Base-by-base conservation (phyloP, 2,888 invertebrate genomes). In the Aphidoletes aphidimyza region DNA sequence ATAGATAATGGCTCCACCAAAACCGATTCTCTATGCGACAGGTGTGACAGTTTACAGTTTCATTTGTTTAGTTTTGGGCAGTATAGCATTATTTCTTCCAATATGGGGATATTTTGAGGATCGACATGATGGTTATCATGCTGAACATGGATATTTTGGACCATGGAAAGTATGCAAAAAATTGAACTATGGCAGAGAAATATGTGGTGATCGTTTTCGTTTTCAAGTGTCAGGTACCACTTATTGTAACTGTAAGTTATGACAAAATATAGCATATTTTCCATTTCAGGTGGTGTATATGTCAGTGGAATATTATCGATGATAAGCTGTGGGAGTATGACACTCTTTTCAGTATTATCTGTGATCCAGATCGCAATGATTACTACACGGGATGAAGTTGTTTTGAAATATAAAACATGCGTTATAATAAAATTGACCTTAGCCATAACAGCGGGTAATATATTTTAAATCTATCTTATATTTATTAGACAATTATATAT, bases 131-230 rank as follows among this genome's bases (percentile, higher is more conserved):
- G 93, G 93, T 37, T 89, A 89, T 87, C 93, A 93, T 88, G 93
- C 92, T 87, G 96, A 96, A 89, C 92, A 92, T 86, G 97, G 96
- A 83, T 96, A 96, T 90, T 97, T 96, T 88, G 96, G 96, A 86
- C 96, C 96, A 88, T 97, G 96, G 94, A 93, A 94, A 88, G 93
- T 95, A 85, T 97, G 97, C 92, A 96, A 95, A 91, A 92, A 93
- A 88, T 91, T 95, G 87, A 91, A 94, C 17, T 96, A 95, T 91
- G 94, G 95, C 90, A 92, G 96, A 87, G 95, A 96, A 90, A 93
- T 95, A 91, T 97, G 96, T 88, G 96, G 95, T 87, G 93, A 93
- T 86, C 93, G 94, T 85, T 94, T 95, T 86, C 93, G 95, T 90
- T 96, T 96, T 91, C 92, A 93, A 87, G 93, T 95, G 85, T 93